Conservation (phyloP, 1,140 invertebrate genomes). For the Zaprionus capensis region DNA sequence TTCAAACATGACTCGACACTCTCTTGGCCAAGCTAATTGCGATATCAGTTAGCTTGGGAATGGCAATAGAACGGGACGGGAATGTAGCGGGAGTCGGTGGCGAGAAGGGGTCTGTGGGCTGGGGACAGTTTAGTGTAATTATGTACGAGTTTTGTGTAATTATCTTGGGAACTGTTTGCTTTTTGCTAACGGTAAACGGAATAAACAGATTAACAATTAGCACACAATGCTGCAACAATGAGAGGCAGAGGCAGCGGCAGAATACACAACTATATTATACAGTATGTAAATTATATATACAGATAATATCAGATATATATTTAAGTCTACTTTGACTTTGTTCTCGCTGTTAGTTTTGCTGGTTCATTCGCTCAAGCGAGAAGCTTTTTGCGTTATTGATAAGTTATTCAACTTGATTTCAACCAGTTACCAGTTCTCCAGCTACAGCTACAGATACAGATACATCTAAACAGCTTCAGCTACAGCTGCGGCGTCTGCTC, state of each 20-base stretch:
- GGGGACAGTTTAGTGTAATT: conserved; percentile 14
- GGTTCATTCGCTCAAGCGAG: conserved; percentile 12
- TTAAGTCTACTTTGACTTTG: background rate
- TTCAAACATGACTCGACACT: conserved; percentile 14
- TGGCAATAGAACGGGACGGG: background rate
- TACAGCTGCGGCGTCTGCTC: background rate
- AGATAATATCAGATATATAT: background rate
- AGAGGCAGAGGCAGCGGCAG: background rate
- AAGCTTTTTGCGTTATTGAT: conserved; percentile 39
- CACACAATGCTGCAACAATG: conserved; percentile 22
- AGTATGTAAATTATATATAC: background rate
- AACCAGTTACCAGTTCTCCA: conserved; percentile 25
- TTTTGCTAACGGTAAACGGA: conserved; percentile 19
- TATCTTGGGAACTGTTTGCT: conserved; percentile 11
- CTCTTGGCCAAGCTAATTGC: conserved; percentile 22
- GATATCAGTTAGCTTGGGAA: conserved; percentile 20
- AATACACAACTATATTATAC: background rate
- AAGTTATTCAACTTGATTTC: conserved; percentile 62
- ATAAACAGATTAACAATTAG: conserved; percentile 25
- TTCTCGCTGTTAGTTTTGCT: background rate
- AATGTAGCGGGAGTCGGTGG: background rate
- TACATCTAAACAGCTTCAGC: background rate
- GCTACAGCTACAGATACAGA: background rate
- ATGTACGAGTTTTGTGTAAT: conserved; percentile 4
- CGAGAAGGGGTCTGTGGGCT: background rate